phyloP scores from a whole-genome alignment of 2,888 invertebrate genomes.

The Lasiommata megera region DNA sequence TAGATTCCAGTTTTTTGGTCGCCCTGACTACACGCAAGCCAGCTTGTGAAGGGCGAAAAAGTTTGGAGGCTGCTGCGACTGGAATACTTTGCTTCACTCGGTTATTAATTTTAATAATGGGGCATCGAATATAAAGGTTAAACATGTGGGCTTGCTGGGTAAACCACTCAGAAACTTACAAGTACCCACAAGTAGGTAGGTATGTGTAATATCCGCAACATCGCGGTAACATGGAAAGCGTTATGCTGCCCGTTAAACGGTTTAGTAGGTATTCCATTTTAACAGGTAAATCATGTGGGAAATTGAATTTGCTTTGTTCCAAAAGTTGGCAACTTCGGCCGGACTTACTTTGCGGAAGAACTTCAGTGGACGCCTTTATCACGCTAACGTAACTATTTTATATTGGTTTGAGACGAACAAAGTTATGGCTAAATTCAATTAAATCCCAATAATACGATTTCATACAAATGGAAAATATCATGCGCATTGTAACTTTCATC shows the following conservation, averaged over 20 bases:
- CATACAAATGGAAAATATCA: no score
- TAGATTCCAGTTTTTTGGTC: no score
- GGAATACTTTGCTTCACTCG: neutral
- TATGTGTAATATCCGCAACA: conserved; percentile 13
- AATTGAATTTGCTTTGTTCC: conserved; percentile 42
- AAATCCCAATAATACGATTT: neutral
- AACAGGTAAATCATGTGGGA: conserved; percentile 37
- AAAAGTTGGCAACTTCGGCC: conserved; percentile 36
- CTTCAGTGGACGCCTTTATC: conserved; percentile 29
- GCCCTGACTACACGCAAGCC: no score
- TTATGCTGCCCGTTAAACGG: neutral
- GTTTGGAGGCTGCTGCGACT: no score
- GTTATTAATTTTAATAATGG: neutral
- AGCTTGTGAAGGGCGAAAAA: no score
- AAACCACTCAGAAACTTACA: conserved; percentile 5
- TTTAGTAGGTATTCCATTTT: conserved; percentile 17
- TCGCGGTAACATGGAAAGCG: neutral
- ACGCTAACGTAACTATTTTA: conserved; percentile 25
- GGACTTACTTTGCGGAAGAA: conserved; percentile 34
- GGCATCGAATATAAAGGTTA: neutral
- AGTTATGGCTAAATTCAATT: neutral
- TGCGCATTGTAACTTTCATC: no score
- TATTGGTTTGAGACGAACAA: conserved; percentile 9
- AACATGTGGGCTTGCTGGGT: neutral
- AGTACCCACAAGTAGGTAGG: neutral